Conservation (phyloP, 2,113 vertebrate species). For the Labeo catla region DNA sequence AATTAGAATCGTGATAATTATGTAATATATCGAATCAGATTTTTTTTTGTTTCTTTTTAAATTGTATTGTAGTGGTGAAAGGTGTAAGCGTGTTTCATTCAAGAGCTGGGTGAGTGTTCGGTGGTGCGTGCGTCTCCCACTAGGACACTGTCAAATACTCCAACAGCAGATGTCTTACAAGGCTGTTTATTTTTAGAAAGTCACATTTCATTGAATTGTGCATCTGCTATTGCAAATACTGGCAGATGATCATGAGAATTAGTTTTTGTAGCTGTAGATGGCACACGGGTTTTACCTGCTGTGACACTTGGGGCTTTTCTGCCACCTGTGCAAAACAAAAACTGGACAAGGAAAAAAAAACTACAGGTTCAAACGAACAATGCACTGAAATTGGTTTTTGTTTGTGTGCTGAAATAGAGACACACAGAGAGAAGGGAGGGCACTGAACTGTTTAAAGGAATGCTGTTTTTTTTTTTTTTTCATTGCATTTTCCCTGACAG, state of each 20-base stretch:
- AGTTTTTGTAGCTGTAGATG: background rate
- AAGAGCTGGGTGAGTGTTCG: background rate
- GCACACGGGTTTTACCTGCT: background rate
- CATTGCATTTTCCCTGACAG: constrained; percentile 43
- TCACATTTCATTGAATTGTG: background rate
- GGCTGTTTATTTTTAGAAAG: constrained; percentile 8
- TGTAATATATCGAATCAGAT: background rate
- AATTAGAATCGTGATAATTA: background rate
- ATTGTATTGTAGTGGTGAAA: background rate
- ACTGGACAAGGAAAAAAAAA: background rate
- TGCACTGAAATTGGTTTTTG: background rate
- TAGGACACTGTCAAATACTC: background rate
- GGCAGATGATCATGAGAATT: background rate
- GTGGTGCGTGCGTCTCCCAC: constrained; percentile 1
- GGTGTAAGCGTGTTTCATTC: background rate
- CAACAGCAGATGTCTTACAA: background rate
- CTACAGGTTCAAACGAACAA: background rate
- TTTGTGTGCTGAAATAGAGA: constrained; percentile 21
- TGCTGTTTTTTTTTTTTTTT: constrained; percentile 42
- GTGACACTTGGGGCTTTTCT: background rate
- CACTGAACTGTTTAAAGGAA: constrained; percentile 44
- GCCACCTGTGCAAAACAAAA: background rate
- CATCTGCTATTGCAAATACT: background rate
- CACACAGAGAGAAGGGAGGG: background rate
- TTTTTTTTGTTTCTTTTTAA: background rate